Evolutionary conservation across 2,113 vertebrate species (phyloP).

Genomic region (Nymphicus hollandicus): DNA sequence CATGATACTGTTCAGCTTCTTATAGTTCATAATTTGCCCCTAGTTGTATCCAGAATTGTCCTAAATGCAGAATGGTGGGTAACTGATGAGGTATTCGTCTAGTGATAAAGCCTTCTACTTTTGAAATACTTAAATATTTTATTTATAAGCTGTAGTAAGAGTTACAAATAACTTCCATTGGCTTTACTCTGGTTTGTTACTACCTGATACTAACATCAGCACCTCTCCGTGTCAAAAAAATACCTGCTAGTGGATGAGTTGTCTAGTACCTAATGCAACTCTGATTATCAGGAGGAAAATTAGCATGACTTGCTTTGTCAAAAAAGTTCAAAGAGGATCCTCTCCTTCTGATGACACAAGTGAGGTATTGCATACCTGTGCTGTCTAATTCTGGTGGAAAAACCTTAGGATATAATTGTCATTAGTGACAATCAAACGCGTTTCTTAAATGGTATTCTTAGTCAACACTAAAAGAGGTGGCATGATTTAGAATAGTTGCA

Average conservation of each 20-base stretch:
- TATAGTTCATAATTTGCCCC: not conserved
- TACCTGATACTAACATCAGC: not conserved
- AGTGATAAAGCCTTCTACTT: not conserved
- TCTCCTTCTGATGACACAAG: not conserved
- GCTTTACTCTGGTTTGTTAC: not conserved
- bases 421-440: not conserved
- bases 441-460: not conserved
- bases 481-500: not conserved
- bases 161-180: not conserved
- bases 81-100: not conserved
- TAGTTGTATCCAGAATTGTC: not conserved
- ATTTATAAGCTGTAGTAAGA: not conserved
- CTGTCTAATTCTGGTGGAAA: not conserved
- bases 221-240: not conserved
- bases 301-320: not conserved
- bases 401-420: not conserved
- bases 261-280: not conserved
- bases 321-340: not conserved
- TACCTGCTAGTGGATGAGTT: not conserved
- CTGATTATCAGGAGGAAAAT: not conserved
- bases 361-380: not conserved
- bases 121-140: not conserved
- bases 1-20: not conserved
- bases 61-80: not conserved
- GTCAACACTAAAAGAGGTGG: not conserved